Evolutionary conservation across 2,113 vertebrate species (phyloP), one percentile per base, ranked within the genome.

Genomic region (Percopsis transmontana): DNA sequence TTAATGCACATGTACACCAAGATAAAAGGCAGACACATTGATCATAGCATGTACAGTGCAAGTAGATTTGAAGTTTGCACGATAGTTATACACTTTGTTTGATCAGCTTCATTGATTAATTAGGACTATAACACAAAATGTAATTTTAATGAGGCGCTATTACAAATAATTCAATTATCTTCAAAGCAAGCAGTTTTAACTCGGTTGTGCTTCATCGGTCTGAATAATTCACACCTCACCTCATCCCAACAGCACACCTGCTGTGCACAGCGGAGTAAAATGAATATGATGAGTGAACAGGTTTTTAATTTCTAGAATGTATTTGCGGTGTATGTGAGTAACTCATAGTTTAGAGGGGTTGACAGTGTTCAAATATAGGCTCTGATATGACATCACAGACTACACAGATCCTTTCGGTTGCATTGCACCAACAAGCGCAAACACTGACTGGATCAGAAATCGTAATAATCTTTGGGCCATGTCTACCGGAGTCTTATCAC

Each of bases 141-240:
- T 73, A 58, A 79, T 85, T 77, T 85, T 84, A 91, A 87, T 78
- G 77, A 82, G 77, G 68, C 12, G 15, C 72, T 58, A 87, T 91
- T 89, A 88, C 72, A 82, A 88, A 88, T 87, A 86, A 91, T 88
- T 90, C n/a, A 89, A 86, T 90, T 85, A 90, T 85, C 79, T 66
- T 1, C 47, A 59, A 76, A 60, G 72, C 79, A 64, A 79, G 70
- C 54, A 12, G 70, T 77, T 82, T 77, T 71, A 77, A 64, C 75
- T 80, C 52, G 58, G 87, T 88, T 91, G 77, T 73, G 87, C 88
- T 92, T 82, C 84, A 86, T 33, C 85, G 84, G 83, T 73, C 83
- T 83, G 85, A 53, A 58, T 87, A 91, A 92, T 92, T 88, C 87
- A 85, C 77, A 87, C 84, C 78, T 77, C 61, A 65, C 18, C 75